phyloP scores from a whole-genome alignment of 2,888 invertebrate species.

The Pogonocherus hispidulus region DNA sequence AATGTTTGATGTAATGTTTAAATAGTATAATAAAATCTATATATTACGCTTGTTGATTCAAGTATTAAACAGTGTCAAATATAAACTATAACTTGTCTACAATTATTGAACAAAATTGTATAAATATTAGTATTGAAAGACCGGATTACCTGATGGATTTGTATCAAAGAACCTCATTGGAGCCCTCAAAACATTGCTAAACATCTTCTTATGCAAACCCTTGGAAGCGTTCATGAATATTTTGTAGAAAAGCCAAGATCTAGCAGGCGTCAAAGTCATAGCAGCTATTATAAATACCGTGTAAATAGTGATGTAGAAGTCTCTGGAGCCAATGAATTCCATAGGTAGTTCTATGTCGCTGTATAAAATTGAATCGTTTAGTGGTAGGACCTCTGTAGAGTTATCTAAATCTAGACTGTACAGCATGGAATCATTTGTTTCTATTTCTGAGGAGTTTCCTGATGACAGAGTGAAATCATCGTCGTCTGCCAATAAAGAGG shows the following conservation, averaged over 20 bases:
- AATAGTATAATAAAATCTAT: no score
- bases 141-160: slow-evolving; percentile 78
- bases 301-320: slow-evolving; percentile 72
- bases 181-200: slow-evolving; percentile 79
- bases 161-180: slow-evolving; percentile 88
- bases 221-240: slow-evolving; percentile 83
- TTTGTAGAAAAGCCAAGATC: slow-evolving; percentile 81
- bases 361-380: slow-evolving; percentile 5
- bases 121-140: no score
- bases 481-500: slow-evolving; percentile 8
- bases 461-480: slow-evolving; percentile 24
- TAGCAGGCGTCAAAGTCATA: slow-evolving; percentile 73
- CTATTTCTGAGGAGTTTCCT: slow-evolving; percentile 17
- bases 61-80: no score
- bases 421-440: slow-evolving; percentile 15
- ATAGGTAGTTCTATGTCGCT: neutral
- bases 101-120: no score
- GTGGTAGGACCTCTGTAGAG: neutral
- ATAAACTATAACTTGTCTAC: no score
- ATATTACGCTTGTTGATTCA: no score
- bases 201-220: slow-evolving; percentile 84
- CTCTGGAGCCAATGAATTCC: slow-evolving; percentile 28
- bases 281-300: slow-evolving; percentile 73
- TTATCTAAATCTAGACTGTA: slow-evolving; percentile 3
- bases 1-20: no score